Conservation (phyloP, 2,888 invertebrate species). For the Netelia virgata region DNA sequence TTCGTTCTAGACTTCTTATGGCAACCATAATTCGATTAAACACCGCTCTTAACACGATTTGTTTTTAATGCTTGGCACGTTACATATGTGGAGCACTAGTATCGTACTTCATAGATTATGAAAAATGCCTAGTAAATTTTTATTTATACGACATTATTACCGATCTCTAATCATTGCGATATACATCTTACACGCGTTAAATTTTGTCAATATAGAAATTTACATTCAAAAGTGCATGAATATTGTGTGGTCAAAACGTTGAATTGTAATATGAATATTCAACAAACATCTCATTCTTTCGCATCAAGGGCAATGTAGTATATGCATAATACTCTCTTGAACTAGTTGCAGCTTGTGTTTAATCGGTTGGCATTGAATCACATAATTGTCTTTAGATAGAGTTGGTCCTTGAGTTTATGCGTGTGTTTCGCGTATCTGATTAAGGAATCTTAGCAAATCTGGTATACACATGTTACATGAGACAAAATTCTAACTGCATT, state of each 20-base stretch:
- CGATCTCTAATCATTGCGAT: background rate
- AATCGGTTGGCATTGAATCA: conserved; percentile 1
- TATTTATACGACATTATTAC: background rate
- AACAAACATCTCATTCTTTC: conserved; percentile 31
- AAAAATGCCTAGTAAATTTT: background rate
- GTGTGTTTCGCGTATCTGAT: conserved; percentile 8
- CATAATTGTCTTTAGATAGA: conserved; percentile 8
- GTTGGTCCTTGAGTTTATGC: conserved; percentile 8
- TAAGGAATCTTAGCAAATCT: background rate
- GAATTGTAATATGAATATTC: conserved; percentile 11
- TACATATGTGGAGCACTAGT: conserved; percentile 23
- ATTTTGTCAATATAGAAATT: background rate
- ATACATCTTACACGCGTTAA: background rate
- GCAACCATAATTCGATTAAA: background rate
- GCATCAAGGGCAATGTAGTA: background rate
- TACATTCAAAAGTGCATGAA: background rate
- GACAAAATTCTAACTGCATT: conserved; percentile 48
- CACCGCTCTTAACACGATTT: conserved; percentile 13
- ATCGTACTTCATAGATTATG: background rate
- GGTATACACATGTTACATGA: background rate
- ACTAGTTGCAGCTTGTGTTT: conserved; percentile 33
- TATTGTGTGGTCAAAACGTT: background rate
- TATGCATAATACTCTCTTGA: background rate
- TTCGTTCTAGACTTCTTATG: background rate
- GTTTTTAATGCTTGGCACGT: conserved; percentile 23